Conservation (phyloP, 2,888 invertebrate genomes). For the Tetrapedia diversipes region DNA sequence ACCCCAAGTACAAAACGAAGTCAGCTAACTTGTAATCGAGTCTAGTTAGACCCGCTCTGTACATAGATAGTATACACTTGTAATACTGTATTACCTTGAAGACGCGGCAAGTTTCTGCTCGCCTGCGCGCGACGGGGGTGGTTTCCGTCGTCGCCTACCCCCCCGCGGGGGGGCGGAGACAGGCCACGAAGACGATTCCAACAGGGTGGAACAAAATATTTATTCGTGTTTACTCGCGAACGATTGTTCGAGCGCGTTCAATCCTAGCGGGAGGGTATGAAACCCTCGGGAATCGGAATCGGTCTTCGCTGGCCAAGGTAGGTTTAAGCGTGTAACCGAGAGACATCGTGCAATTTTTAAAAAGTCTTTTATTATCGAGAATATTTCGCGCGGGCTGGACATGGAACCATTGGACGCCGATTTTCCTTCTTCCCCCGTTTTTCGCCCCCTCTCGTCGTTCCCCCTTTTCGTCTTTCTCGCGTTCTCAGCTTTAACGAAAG, state of each 20-base stretch:
- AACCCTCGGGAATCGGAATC: constrained; percentile 32
- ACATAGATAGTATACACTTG: too few species aligned
- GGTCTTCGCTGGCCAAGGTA: constrained; percentile 35
- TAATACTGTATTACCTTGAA: constrained; percentile 25
- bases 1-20: constrained; percentile 83
- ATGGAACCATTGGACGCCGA: constrained; percentile 47
- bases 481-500: not conserved
- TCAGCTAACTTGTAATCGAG: constrained; percentile 80
- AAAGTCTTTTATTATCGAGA: constrained; percentile 46
- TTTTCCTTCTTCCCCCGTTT: not conserved
- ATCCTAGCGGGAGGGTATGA: constrained; percentile 39
- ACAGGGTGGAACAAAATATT: not conserved
- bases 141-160: too few species aligned
- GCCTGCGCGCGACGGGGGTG: constrained; percentile 27
- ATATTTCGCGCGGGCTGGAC: constrained; percentile 37
- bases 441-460: too few species aligned
- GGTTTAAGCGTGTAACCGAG: constrained; percentile 47
- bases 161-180: too few species aligned
- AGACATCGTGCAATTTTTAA: constrained; percentile 63
- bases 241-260: not conserved
- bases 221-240: constrained; percentile 16
- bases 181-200: constrained; percentile 36
- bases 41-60: constrained; percentile 77
- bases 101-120: constrained; percentile 48
- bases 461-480: not conserved